Base-by-base conservation (phyloP, 2,113 vertebrate species). In the Stegastes partitus region DNA sequence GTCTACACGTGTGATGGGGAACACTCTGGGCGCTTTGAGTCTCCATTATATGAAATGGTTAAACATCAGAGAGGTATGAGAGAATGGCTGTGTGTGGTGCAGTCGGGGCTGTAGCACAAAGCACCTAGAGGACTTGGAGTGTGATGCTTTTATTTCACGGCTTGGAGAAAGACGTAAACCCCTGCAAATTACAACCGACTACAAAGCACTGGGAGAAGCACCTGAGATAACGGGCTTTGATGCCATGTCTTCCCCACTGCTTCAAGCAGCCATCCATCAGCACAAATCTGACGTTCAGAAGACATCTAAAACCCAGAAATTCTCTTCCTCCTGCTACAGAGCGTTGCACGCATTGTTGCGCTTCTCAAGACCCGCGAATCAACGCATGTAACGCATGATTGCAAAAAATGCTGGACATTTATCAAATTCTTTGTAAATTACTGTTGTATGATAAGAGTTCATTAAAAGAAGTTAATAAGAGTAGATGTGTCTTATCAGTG, bases 191-290 rank as follows among this genome's bases (percentile, higher is more conserved):
- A 85, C 82, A 85, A 76, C 74, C 63, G 84, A 87, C 75, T 82
- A 39, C 66, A 68, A 79, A 81, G 77, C 73, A 65, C 61, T n/a
- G 73, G 56, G 62, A 82, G 68, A 82, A 81, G 50, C 76, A 91
- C 79, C 87, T 83, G 64, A 76, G 86, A 88, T 87, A 88, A 90
- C 49, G 21, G 77, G 55, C 86, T 93, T 92, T 94, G 91, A 92
- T 93, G 79, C 79, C 23, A 54, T n/a, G 85, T 77, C 87, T 77
- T 70, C 74, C 47, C 54, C 18, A 23, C 73, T 50, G 73, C 81
- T 73, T 87, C 57, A 45, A 73, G 65, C 84, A 86, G 64, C 81
- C 80, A 90, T 93, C 88, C 79, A 79, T 92, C 89, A 91, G 51
- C 74, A 77, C 53, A 83, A 87, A 90, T 84, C 67, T 68, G 71